phyloP scores from a whole-genome alignment of 2,888 invertebrate genomes.

The Saturnia japonica region DNA sequence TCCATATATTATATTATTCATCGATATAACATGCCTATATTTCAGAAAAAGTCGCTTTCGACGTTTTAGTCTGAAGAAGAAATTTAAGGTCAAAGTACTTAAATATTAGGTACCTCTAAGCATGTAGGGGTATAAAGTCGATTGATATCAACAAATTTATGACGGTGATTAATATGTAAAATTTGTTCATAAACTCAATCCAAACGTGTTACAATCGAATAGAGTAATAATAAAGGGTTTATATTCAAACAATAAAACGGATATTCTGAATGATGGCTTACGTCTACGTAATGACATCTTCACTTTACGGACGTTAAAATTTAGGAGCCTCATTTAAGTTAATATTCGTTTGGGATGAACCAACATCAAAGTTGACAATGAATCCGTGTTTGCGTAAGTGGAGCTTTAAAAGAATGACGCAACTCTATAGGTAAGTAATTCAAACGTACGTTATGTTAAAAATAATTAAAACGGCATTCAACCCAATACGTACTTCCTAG shows the following conservation, averaged over 20 bases:
- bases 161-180: constrained; percentile 43
- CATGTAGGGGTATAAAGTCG: background rate
- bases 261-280: constrained; percentile 68
- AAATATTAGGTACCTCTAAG: background rate
- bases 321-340: constrained; percentile 64
- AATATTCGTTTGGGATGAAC: constrained; percentile 51
- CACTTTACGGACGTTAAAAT: constrained; percentile 71
- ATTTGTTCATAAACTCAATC: constrained; percentile 56
- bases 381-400: constrained; percentile 2
- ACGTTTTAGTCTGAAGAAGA: background rate
- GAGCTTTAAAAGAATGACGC: background rate
- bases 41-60: background rate
- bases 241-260: constrained; percentile 76
- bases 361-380: constrained; percentile 21
- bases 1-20: background rate
- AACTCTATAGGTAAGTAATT: constrained; percentile 2
- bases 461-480: background rate
- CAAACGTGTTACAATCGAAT: constrained; percentile 66
- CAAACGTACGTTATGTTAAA: background rate
- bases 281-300: constrained; percentile 69
- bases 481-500: background rate
- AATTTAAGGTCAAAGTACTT: background rate
- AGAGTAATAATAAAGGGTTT: constrained; percentile 68
- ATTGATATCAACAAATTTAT: constrained; percentile 27
- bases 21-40: background rate